Evolutionary conservation across 2,888 invertebrate species (phyloP).

Genomic region (Eretmocerus hayati): DNA sequence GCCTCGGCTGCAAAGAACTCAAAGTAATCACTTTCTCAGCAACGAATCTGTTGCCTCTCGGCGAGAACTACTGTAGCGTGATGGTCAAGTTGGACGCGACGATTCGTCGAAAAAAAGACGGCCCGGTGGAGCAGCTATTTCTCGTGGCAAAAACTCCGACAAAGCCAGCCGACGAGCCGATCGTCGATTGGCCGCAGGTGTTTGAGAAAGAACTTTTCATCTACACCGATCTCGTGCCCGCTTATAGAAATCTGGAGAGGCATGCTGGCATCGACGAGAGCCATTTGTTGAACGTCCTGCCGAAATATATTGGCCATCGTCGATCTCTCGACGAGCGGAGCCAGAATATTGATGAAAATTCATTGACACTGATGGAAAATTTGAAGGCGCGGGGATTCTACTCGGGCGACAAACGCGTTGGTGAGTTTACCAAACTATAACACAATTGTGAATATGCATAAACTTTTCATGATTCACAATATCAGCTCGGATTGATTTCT

Average conservation of each 20-base stretch:
- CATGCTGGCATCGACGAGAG: conserved; percentile 1
- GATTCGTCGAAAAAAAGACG: conserved; percentile 18
- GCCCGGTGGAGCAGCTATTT: conserved; percentile 41
- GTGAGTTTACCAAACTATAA: too few species aligned
- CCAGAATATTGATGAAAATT: conserved; percentile 50
- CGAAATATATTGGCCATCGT: conserved; percentile 54
- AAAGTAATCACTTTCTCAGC: not conserved
- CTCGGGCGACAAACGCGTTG: conserved; percentile 48
- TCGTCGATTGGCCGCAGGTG: conserved; percentile 51
- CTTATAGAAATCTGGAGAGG: conserved; percentile 48
- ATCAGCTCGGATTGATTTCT: too few species aligned
- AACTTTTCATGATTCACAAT: too few species aligned
- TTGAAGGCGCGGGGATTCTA: conserved; percentile 50
- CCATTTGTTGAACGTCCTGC: conserved; percentile 47
- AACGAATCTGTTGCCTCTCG: conserved; percentile 26
- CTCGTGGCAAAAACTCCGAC: conserved; percentile 51
- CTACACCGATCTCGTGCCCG: conserved; percentile 51
- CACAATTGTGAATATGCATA: too few species aligned
- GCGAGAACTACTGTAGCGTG: conserved; percentile 57
- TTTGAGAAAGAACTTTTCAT: conserved; percentile 54
- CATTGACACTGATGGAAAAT: conserved; percentile 55
- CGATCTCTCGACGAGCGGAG: conserved; percentile 34
- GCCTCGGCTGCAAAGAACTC: not conserved
- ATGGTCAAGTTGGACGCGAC: conserved; percentile 44
- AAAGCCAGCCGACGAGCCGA: not conserved